phyloP scores from a whole-genome alignment of 35 echinoderm and acorn worm species.

The Eucidaris tribuloides region DNA sequence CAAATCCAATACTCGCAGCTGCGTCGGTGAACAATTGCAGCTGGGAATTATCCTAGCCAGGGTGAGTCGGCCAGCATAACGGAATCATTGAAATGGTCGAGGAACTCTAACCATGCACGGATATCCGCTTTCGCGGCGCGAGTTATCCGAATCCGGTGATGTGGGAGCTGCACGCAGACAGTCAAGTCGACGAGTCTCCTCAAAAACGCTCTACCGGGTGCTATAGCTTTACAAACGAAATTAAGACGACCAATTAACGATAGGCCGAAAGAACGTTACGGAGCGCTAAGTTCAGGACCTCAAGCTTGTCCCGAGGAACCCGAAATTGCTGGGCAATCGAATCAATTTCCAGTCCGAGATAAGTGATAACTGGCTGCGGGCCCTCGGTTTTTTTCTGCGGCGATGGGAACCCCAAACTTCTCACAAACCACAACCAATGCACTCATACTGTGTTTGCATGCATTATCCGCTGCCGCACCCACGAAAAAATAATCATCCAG shows the following conservation, averaged over 20 bases:
- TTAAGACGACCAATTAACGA: constrained; percentile 34
- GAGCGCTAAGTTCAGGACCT: background rate
- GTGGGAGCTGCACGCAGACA: background rate
- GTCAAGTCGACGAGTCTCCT: constrained; percentile 10
- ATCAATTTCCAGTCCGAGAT: constrained; percentile 38
- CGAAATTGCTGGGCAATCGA: background rate
- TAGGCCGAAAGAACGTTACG: background rate
- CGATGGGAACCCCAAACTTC: constrained; percentile 14
- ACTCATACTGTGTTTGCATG: background rate
- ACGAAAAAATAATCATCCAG: constrained; percentile 43
- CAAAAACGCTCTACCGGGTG: constrained; percentile 22
- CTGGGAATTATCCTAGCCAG: background rate
- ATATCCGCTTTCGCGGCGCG: background rate
- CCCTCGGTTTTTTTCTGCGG: constrained; percentile 27
- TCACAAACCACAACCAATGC: background rate
- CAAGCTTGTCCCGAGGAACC: constrained; percentile 18
- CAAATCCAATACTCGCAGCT: constrained; percentile 14
- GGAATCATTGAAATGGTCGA: background rate
- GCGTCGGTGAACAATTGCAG: constrained; percentile 16
- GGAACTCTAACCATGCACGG: background rate
- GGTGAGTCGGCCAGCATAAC: background rate
- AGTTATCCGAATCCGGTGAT: constrained; percentile 1
- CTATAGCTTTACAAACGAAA: constrained; percentile 28
- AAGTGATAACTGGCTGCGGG: background rate
- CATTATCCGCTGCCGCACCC: background rate